Base-by-base conservation (phyloP, 2,113 vertebrate species). In the Sterrhoptilus dennistouni region DNA sequence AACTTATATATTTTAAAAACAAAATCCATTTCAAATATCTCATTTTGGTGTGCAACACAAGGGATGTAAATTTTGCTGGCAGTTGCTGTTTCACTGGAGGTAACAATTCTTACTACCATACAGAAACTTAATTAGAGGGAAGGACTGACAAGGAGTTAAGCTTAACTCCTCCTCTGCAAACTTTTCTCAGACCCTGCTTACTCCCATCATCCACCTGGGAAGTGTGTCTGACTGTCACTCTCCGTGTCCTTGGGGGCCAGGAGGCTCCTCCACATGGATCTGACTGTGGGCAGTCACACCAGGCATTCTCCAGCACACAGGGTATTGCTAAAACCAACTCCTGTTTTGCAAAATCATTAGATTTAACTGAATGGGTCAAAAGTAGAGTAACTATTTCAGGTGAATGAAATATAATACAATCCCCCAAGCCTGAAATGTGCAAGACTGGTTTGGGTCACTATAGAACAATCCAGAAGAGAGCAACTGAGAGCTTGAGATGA, bases 221-320 rank as follows among this genome's bases (percentile, higher is more conserved):
- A 57, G 24, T 1, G 1, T 17, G 17, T 60, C 16, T 52, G 24
- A 29, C 23, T 31, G 14, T 4, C 18, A 6, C 2, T 25, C 12
- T 64, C 14, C 3, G 12, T 0, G 1, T 36, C 38, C 33, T 3
- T 7, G 21, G 7, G 9, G 57, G 9, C 29, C 35, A 11, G 3
- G 20, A n/a, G 14, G 22, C 5, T 23, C 25, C 49, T 7, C 27
- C 40, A 8, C 0, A 0, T 3, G 29, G 76, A 36, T 28, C 47
- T 8, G 5, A 33, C 18, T 11, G 28, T 3, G 2, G 38, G n/a
- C 31, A 81, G 22, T 5, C 40, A 31, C 45, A 9, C 14, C 1
- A 42, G 29, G 50, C 38, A 19, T 54, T 28, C 49, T 20, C 27
- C 28, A 27, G 60, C 9, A 19, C 45, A n/a, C 14, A 6, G 12